phyloP scores from a whole-genome alignment of 2,797 vertebrate species.

The Lates japonicus region DNA sequence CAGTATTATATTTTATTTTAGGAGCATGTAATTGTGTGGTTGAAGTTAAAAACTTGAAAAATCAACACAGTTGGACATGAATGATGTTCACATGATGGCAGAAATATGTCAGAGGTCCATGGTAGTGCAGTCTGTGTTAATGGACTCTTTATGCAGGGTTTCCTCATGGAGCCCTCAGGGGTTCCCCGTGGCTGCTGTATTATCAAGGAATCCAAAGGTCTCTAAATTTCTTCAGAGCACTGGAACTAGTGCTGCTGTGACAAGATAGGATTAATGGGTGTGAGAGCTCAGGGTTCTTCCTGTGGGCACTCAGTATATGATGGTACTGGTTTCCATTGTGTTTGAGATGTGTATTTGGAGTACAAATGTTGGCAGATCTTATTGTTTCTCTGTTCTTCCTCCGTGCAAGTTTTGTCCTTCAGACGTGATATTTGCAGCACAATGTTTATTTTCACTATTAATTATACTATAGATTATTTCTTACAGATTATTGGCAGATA shows the following conservation, averaged over 20 bases:
- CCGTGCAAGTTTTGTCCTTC: neutral
- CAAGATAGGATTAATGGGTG: constrained; percentile 9
- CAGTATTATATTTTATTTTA: neutral
- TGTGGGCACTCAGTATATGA: neutral
- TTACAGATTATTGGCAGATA: neutral
- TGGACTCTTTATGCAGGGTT: constrained; percentile 1
- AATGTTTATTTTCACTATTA: neutral
- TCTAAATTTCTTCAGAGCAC: neutral
- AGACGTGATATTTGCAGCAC: neutral
- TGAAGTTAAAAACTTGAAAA: neutral
- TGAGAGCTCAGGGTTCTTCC: constrained; percentile 16
- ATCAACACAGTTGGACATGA: neutral
- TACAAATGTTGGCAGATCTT: neutral
- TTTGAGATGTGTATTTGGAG: neutral
- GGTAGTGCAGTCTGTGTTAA: neutral
- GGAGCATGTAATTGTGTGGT: neutral
- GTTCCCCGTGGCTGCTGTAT: neutral
- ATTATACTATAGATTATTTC: neutral
- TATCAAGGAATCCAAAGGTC: constrained; percentile 5
- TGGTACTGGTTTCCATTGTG: neutral
- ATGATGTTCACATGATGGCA: constrained; percentile 10
- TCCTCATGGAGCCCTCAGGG: neutral
- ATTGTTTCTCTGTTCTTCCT: neutral
- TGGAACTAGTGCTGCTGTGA: neutral
- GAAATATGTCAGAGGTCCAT: neutral